These are phyloP conservation scores for Spodoptera litura DNA, from an alignment of 1,140 invertebrate species.

Conservation along the genomic window DNA sequence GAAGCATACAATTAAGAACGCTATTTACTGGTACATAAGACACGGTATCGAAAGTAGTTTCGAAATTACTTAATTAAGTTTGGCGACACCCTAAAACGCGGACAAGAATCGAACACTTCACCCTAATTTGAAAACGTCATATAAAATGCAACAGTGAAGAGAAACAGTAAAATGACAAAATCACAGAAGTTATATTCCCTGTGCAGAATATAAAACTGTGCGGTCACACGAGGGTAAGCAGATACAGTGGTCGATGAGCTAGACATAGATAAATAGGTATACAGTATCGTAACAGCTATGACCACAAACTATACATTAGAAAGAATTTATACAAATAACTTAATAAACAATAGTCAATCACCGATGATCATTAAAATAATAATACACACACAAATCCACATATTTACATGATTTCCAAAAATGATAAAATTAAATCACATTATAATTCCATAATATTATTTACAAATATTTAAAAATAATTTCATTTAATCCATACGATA, in stretches of 20 bases:
- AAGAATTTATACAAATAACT: conserved; percentile 49
- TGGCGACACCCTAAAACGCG: neutral
- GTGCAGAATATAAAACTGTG: conserved; percentile 42
- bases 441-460: conserved; percentile 46
- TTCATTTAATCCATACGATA: conserved; percentile 46
- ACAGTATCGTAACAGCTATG: conserved; percentile 61
- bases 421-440: conserved; percentile 76
- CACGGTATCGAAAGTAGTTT: neutral
- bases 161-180: conserved; percentile 44
- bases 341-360: conserved; percentile 50
- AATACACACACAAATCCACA: conserved; percentile 77
- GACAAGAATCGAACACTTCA: neutral
- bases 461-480: conserved; percentile 49
- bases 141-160: conserved; percentile 41
- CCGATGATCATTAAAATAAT: conserved; percentile 63
- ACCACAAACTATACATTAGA: conserved; percentile 49
- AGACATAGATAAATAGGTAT: conserved; percentile 69
- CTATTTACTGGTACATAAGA: conserved; percentile 15
- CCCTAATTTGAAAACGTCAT: conserved; percentile 36
- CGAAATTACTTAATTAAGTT: neutral
- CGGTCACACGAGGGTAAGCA: conserved; percentile 38
- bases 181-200: conserved; percentile 40
- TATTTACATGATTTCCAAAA: conserved; percentile 78
- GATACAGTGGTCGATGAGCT: conserved; percentile 51
- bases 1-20: neutral